phyloP scores from a whole-genome alignment of 2,113 vertebrate genomes.

The Camarhynchus parvulus region DNA sequence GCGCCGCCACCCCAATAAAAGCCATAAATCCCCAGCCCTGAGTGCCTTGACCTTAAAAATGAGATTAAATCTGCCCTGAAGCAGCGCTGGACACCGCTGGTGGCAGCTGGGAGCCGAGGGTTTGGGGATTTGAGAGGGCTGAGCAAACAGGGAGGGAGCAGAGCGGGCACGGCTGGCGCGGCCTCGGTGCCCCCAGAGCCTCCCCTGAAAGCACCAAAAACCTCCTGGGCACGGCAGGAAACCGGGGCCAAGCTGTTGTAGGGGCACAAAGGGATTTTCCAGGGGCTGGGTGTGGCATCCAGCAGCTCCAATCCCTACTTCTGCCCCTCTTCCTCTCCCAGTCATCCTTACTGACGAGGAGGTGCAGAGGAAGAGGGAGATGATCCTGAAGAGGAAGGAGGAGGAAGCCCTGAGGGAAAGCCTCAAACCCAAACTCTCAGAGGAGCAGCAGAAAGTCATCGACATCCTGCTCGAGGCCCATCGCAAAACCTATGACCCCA shows the following conservation, averaged over 20 bases:
- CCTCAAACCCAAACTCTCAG: slow-evolving; percentile 83
- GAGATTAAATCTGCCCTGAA: background rate
- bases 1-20: background rate
- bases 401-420: slow-evolving; percentile 89
- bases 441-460: slow-evolving; percentile 90
- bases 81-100: background rate
- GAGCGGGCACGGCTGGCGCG: background rate
- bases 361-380: slow-evolving; percentile 94
- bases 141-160: background rate
- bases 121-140: fast-evolving
- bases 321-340: background rate
- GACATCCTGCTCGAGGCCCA: slow-evolving; percentile 89
- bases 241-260: fast-evolving
- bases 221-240: background rate
- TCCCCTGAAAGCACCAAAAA: background rate
- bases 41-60: background rate
- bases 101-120: background rate
- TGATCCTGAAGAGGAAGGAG: slow-evolving; percentile 94
- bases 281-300: fast-evolving
- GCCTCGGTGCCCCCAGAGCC: background rate
- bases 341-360: slow-evolving; percentile 97
- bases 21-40: background rate
- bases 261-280: background rate
- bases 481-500: slow-evolving; percentile 93
- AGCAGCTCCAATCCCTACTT: background rate